phyloP scores from a whole-genome alignment of 2,797 vertebrate species.

The Oreortyx pictus region DNA sequence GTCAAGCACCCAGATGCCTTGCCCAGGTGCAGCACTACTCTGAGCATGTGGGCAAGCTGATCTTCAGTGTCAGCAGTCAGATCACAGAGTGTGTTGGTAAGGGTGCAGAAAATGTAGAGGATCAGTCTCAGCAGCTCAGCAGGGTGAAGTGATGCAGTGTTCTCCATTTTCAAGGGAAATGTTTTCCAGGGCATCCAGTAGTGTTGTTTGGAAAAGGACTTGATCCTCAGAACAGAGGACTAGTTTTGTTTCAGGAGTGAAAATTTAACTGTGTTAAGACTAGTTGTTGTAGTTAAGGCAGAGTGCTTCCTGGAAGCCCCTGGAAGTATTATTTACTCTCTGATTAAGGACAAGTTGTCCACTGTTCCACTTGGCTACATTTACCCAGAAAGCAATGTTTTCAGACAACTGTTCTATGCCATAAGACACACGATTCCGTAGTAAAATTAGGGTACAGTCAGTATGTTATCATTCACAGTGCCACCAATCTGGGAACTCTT shows the following conservation, averaged over 20 bases:
- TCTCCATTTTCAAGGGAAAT: background rate
- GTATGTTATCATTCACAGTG: background rate
- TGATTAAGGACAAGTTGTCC: background rate
- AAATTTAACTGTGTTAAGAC: background rate
- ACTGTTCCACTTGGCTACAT: background rate
- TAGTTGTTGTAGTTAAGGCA: background rate
- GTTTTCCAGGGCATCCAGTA: background rate
- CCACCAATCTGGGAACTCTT: background rate
- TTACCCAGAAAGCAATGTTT: background rate
- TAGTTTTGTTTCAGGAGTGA: background rate
- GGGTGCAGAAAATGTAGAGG: background rate
- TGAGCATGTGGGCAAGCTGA: background rate
- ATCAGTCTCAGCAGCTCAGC: background rate
- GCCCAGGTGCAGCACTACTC: background rate
- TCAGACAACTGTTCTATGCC: background rate
- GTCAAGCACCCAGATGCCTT: background rate
- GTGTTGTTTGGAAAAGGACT: background rate
- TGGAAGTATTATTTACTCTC: background rate
- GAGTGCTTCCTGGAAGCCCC: background rate
- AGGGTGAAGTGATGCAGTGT: background rate
- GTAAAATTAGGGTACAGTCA: background rate
- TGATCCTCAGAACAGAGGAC: background rate
- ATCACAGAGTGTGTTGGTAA: background rate
- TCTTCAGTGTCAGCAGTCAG: too few relatives aligned
- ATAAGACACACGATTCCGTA: accelerated